phyloP scores from a whole-genome alignment of 2,888 invertebrate species.

The Unio delphinus region DNA sequence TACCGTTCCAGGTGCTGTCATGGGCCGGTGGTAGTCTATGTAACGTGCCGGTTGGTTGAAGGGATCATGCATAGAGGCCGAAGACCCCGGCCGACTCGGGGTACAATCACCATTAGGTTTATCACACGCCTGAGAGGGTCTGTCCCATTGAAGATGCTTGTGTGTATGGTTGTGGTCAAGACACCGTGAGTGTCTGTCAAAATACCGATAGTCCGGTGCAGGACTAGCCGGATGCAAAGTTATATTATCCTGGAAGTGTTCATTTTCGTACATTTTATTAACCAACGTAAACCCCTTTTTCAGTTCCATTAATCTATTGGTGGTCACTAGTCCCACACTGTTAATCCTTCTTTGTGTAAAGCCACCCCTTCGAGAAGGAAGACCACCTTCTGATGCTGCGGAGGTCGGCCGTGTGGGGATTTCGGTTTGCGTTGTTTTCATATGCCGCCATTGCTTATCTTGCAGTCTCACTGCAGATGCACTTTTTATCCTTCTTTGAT shows the following conservation, averaged over 20 bases:
- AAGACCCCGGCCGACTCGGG: constrained; percentile 28
- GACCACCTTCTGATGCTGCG: constrained; percentile 19
- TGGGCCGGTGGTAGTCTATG: constrained; percentile 53
- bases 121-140: constrained; percentile 51
- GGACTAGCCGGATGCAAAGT: constrained; percentile 44
- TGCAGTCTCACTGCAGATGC: constrained; percentile 31
- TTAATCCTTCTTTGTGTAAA: constrained; percentile 22
- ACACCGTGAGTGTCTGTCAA: constrained; percentile 57
- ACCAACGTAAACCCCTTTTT: constrained; percentile 47
- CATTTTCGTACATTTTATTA: constrained; percentile 47
- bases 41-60: constrained; percentile 43
- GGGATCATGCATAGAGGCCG: constrained; percentile 24
- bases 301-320: constrained; percentile 25
- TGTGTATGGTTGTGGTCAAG: constrained; percentile 51
- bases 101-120: constrained; percentile 25
- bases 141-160: constrained; percentile 28
- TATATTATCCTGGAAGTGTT: constrained; percentile 24
- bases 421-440: constrained; percentile 21
- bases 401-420: constrained; percentile 31
- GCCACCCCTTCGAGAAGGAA: constrained; percentile 17
- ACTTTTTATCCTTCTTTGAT: constrained; percentile 31
- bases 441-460: constrained; percentile 29
- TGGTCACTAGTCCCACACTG: constrained; percentile 33
- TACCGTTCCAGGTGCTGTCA: constrained; percentile 52
- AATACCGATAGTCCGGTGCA: constrained; percentile 49